Percentiles rank a stretch among this genome's conserved stretches.
Evolutionary conservation across 2,797 vertebrate species (phyloP).

Genomic region (Muraenolepis orangiensis): DNA sequence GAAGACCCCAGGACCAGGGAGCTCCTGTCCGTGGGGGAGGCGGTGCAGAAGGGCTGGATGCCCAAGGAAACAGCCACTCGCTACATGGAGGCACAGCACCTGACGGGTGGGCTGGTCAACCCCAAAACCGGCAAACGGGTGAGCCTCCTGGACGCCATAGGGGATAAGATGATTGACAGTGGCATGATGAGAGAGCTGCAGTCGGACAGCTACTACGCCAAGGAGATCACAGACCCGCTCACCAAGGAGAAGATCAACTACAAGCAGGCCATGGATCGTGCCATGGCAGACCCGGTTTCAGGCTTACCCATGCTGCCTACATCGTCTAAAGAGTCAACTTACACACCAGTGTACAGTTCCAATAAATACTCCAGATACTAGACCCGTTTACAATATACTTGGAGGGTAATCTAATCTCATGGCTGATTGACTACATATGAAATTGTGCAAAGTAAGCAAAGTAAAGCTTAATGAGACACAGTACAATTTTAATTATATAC

Average conservation of each 20-base stretch:
- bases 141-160: constrained; percentile 76
- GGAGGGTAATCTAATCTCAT: constrained; percentile 27
- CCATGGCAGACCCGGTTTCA: constrained; percentile 77
- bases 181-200: constrained; percentile 82
- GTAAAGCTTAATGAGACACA: constrained; percentile 21
- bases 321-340: constrained; percentile 72
- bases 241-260: constrained; percentile 90
- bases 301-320: constrained; percentile 84
- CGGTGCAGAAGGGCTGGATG: constrained; percentile 93
- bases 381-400: constrained; percentile 54
- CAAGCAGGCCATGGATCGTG: constrained; percentile 89
- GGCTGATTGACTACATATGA: constrained; percentile 24
- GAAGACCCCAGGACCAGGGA: constrained; percentile 89
- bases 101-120: constrained; percentile 90
- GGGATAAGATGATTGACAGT: constrained; percentile 80
- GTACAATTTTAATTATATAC: not conserved
- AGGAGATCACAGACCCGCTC: constrained; percentile 87
- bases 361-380: constrained; percentile 57
- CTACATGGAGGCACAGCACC: constrained; percentile 86
- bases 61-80: constrained; percentile 80
- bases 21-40: constrained; percentile 85
- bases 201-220: constrained; percentile 78
- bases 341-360: constrained; percentile 35
- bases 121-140: constrained; percentile 81
- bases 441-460: constrained; percentile 31